Evolutionary conservation across 1,140 invertebrate genomes (phyloP).

Genomic region (Mamestra configurata): DNA sequence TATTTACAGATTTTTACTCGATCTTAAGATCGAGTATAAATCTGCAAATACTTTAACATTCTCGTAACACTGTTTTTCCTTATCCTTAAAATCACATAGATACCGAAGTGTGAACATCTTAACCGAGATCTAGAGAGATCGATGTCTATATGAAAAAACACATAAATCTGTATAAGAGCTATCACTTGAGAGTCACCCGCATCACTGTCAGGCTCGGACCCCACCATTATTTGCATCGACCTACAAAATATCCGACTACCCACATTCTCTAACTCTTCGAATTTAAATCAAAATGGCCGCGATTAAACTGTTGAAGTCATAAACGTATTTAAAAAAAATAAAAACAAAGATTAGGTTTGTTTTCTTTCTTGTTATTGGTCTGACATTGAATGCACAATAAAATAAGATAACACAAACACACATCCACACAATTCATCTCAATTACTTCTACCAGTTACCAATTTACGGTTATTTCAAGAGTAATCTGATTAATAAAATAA

Average conservation of each 20-base stretch:
- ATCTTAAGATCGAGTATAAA: too few species aligned
- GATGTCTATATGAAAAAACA: slow-evolving; percentile 17
- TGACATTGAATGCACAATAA: not conserved
- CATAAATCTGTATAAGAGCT: slow-evolving; percentile 50
- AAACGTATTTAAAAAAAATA: too few species aligned
- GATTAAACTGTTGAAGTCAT: not conserved
- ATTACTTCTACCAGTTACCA: too few species aligned
- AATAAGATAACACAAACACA: too few species aligned
- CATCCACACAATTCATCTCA: too few species aligned
- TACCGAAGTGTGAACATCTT: not conserved
- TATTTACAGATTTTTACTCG: too few species aligned
- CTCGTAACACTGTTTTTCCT: too few species aligned
- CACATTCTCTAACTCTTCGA: not conserved
- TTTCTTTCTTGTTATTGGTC: not conserved
- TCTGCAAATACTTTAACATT: too few species aligned
- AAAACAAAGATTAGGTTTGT: too few species aligned
- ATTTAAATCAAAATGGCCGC: slow-evolving; percentile 4
- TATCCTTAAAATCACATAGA: not conserved
- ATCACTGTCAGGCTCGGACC: slow-evolving; percentile 60
- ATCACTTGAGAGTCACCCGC: slow-evolving; percentile 60
- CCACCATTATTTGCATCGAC: slow-evolving; percentile 56
- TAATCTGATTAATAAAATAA: too few species aligned
- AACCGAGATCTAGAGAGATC: not conserved
- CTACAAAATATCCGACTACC: slow-evolving; percentile 50
- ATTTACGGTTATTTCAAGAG: too few species aligned